Base-by-base conservation (phyloP, 2,888 invertebrate genomes). In the Lycaena phlaeas region DNA sequence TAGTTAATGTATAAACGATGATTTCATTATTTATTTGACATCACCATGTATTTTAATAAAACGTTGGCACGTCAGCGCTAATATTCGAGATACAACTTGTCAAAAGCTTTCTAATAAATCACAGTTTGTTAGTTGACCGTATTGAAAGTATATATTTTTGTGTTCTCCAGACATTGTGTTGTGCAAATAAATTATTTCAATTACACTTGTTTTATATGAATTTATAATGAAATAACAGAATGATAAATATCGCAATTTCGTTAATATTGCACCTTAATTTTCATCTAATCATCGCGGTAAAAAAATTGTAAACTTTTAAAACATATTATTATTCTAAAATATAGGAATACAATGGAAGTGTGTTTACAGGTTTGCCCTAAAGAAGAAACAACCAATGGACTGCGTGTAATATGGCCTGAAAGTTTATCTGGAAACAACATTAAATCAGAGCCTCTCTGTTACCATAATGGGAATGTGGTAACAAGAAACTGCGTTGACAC, bases 381-480 rank as follows among this genome's bases (percentile, higher is more conserved):
- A 63, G 75, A 82, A 57, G 49, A 61, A 27, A 64, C 67, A 3
- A 37, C 50, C 31, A 58, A 51, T 10, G 74, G 69, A 29, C 61
- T 71, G 38, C 64, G 51, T 31, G 76, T 79, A 1, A 64, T 54
- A 27, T 81, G 79, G 79, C 61, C 57, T 26, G 49, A 62, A 46
- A 68, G 64, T 34, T 36, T 54, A 2, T 44, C 53, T 27, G 66
- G 61, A n/a, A 54, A 48, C 22, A 60, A 69, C 37, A 49, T 78
- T 4, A 55, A 54, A 42, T 81, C 79, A 1, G 60, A 64, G 17
- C 79, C 79, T 5, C 51, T 64, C 2, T 82, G 81, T 46, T 70
- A 72, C 42, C 44, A 52, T 27, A 53, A 69, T 41, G 56, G 66
- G 7, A 51, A 53, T 4, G 49, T 71, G 41, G 50, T 79, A 6